Base-by-base conservation (phyloP, 2,113 vertebrate species). In the Bujurquina vittata region DNA sequence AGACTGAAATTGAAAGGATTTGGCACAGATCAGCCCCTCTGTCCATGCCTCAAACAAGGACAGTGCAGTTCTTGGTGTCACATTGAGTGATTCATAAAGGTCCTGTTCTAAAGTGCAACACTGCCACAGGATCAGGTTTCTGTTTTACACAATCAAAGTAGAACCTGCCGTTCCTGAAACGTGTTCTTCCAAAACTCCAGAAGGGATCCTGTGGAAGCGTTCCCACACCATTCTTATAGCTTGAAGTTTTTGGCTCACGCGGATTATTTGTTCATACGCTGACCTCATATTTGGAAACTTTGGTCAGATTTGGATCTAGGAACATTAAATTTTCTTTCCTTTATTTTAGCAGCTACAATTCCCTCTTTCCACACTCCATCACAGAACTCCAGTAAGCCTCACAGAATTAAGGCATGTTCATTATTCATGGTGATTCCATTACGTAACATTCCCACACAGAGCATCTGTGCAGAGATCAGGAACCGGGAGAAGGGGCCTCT, bases 371-470 rank as follows among this genome's bases (percentile, higher is more conserved):
- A 20, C 52, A 43, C 12, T 8, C 5, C 23, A 43, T 46, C 22
- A 22, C 14, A 14, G 26, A 37, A 52, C 11, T 43, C 60, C 40
- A 54, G 4, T 20, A 62, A 7, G 20, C 55, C 3, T n/a, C 11
- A 26, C 35, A 22, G 6, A 43, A 52, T 26, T 22, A 10, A 7
- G 15, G 12, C 49, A 22, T 65, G 57, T 17, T 22, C 23, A 65
- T 73, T 62, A 84, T 85, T 67, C 67, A 83, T n/a, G 31, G 11
- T 40, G 29, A 43, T 33, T 5, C 2, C n/a, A 10, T 93, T 89
- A 88, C 35, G 23, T 67, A 93, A 92, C 23, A 15, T 40, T 4
- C 1, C 10, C 40, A 58, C 37, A 20, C 46, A 75, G 57, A 61
- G 52, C 69, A 62, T 49, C 67, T 59, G 77, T 56, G 75, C 82